phyloP scores from a whole-genome alignment of 2,888 invertebrate genomes.

The Xylota sylvarum region DNA sequence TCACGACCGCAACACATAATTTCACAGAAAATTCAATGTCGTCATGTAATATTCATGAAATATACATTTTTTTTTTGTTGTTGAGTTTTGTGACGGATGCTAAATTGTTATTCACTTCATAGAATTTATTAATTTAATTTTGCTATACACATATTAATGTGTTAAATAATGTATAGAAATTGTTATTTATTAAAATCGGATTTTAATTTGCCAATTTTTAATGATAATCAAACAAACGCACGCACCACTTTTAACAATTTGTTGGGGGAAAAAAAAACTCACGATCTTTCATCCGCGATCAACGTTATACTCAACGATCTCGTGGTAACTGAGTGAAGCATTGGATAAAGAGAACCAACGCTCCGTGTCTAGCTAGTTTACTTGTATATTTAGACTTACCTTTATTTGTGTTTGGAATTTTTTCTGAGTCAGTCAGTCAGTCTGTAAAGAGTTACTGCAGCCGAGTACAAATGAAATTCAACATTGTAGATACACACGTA shows the following conservation, averaged over 20 bases:
- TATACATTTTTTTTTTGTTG: background rate
- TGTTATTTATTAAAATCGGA: background rate
- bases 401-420: conserved; percentile 65
- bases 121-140: background rate
- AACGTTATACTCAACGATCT: conserved; percentile 67
- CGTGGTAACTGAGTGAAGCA: conserved; percentile 57
- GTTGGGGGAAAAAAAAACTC: conserved; percentile 20
- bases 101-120: conserved; percentile 20
- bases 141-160: background rate
- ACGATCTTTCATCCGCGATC: conserved; percentile 56
- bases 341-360: conserved; percentile 60
- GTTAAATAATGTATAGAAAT: background rate
- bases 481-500: conserved; percentile 17
- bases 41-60: conserved; percentile 56
- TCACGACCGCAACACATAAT: conserved; percentile 52
- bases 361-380: conserved; percentile 24
- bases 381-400: conserved; percentile 46
- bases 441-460: conserved; percentile 55
- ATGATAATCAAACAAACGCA: conserved; percentile 23
- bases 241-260: conserved; percentile 43
- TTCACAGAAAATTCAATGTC: conserved; percentile 60
- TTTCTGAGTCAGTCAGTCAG: conserved; percentile 64
- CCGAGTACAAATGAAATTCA: conserved; percentile 44
- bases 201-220: conserved; percentile 10
- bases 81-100: conserved; percentile 15